A percentile compares a stretch with the other conserved stretches of the same genome.
Evolutionary conservation across 2,797 vertebrate species (phyloP).

Genomic region (Chaenodraco wilsoni): DNA sequence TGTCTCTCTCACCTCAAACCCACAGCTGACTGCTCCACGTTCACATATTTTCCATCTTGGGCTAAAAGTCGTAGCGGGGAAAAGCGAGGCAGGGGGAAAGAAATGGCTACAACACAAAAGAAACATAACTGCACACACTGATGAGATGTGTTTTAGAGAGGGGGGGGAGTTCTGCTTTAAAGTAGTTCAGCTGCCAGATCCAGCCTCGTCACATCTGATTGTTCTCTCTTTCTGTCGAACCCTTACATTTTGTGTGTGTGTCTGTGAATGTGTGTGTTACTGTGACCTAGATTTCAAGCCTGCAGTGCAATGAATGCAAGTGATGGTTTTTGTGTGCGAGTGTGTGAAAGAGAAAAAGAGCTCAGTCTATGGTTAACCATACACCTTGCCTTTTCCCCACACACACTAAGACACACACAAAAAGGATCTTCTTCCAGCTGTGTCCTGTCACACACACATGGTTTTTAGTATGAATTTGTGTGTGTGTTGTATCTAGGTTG

Average conservation of each 20-base stretch:
- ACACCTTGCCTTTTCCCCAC: slow-evolving; percentile 36
- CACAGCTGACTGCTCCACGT: slow-evolving; percentile 29
- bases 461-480: background rate
- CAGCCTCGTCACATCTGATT: slow-evolving; percentile 56
- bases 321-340: slow-evolving; percentile 32
- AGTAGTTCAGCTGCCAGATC: slow-evolving; percentile 53
- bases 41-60: slow-evolving; percentile 40
- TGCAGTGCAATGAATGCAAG: slow-evolving; percentile 61
- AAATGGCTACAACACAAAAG: background rate
- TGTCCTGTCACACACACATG: slow-evolving; percentile 8
- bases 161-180: slow-evolving; percentile 16
- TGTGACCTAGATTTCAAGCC: slow-evolving; percentile 70
- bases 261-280: slow-evolving; percentile 37
- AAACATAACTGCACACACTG: background rate
- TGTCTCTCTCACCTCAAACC: slow-evolving; percentile 9
- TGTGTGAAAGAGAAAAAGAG: slow-evolving; percentile 37
- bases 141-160: slow-evolving; percentile 31
- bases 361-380: slow-evolving; percentile 61
- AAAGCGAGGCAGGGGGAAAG: slow-evolving; percentile 20
- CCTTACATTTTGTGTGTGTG: slow-evolving; percentile 30
- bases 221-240: slow-evolving; percentile 38
- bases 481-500: background rate
- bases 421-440: slow-evolving; percentile 23
- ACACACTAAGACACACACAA: slow-evolving; percentile 1
- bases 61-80: background rate